Evolutionary conservation across 2,797 vertebrate genomes (phyloP), one percentile per base, ranked within the genome.

Genomic region (Thunnus albacares): DNA sequence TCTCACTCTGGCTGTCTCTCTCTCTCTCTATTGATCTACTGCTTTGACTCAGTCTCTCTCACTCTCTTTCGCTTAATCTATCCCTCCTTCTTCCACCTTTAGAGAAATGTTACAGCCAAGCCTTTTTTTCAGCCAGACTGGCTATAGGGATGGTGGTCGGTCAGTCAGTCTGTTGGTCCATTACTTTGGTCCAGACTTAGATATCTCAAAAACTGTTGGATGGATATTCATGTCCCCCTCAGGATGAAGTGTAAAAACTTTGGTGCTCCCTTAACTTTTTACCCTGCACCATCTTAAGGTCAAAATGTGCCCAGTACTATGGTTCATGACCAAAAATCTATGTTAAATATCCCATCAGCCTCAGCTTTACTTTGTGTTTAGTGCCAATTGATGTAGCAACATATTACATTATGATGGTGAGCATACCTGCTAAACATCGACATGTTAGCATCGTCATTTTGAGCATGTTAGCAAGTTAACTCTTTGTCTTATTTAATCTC

Each of bases 61-160:
- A 2, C 57, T 41, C 26, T 59, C 51, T 66, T 28, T 28, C 15
- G 38, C 9, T 20, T 22, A 13, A 43, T 71, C 53, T 18, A 10
- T 75, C 79, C 30, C 11, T 63, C 24, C 17, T 41, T 57, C 45
- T 60, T 73, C 49, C 45, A 53, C 12, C 41, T 38, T 80, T 57
- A 22, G 12, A 52, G 53, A 20, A 64, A 47, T 64, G 26, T 51
- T 51, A 18, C 18, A 56, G 47, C 49, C 28, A n/a, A 38, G 35
- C 59, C 15, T 67, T 71, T 53, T 63, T 75, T 59, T 61, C 47
- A 63, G 38, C 35, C 53, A 22, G 26, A 5, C 28, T 5, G 15
- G 10, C 51, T 80, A 43, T 1, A 0, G 49, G 28, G 49, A 82
- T 7, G n/a, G 26, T 13, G 26, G 51, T 30, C 26, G 1, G n/a